These are phyloP conservation scores for Hylaeus anthracinus DNA, from an alignment of 1,140 invertebrate species.

Conservation along the genomic window DNA sequence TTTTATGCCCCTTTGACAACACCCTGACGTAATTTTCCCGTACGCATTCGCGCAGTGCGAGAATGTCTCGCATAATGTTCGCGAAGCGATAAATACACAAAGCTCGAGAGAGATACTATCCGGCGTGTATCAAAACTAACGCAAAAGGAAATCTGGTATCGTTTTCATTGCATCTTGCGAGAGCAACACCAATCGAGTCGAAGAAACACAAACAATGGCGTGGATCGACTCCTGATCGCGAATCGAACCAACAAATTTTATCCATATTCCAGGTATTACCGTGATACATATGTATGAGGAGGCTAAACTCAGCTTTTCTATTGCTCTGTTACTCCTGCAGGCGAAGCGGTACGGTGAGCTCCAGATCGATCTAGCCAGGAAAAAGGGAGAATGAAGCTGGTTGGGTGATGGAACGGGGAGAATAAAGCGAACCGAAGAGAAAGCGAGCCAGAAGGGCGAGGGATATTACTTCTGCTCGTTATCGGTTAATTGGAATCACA, in stretches of 20 bases:
- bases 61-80: too few relatives aligned
- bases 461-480: constrained; percentile 68
- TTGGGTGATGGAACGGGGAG: background rate
- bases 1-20: background rate
- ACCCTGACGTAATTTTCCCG: background rate
- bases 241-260: too few relatives aligned
- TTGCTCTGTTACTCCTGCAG: background rate
- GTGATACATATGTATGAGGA: background rate
- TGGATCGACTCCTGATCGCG: too few relatives aligned
- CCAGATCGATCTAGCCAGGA: constrained; percentile 44
- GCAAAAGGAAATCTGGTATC: too few relatives aligned
- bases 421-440: background rate
- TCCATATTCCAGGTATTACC: too few relatives aligned
- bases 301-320: background rate
- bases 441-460: background rate
- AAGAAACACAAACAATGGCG: too few relatives aligned
- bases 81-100: too few relatives aligned
- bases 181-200: too few relatives aligned
- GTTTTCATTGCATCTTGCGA: too few relatives aligned
- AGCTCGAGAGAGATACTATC: too few relatives aligned
- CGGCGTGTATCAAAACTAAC: too few relatives aligned
- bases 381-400: constrained; percentile 24
- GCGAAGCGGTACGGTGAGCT: background rate
- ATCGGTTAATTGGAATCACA: constrained; percentile 68
- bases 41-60: too few relatives aligned